Evolutionary conservation across 2,797 vertebrate genomes (phyloP).

Genomic region (Coregonus sp.): DNA sequence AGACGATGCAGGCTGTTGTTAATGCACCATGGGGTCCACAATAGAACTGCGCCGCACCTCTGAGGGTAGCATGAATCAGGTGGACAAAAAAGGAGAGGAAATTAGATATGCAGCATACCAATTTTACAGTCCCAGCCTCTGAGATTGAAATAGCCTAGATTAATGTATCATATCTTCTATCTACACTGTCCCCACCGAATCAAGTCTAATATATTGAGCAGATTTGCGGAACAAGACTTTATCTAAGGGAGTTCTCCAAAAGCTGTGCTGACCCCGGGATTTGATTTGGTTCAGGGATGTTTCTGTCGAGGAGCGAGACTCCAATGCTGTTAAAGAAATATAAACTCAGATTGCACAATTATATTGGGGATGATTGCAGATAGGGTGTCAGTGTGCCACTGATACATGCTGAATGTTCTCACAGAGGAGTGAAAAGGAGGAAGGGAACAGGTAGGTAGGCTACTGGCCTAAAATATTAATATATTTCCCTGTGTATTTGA

Average conservation of each 20-base stretch:
- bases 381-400: conserved; percentile 31
- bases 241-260: conserved; percentile 86
- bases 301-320: conserved; percentile 79
- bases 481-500: conserved; percentile 2
- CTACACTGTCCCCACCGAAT: conserved; percentile 84
- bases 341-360: conserved; percentile 57
- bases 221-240: conserved; percentile 83
- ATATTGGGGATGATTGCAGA: conserved; percentile 63
- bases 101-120: conserved; percentile 93
- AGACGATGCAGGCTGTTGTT: conserved; percentile 91
- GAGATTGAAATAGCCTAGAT: conserved; percentile 90
- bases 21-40: conserved; percentile 87
- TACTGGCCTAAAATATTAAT: background rate
- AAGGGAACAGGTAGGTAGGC: conserved; percentile 18
- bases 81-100: conserved; percentile 74
- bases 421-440: conserved; percentile 29
- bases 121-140: conserved; percentile 89
- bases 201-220: conserved; percentile 90
- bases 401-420: conserved; percentile 19
- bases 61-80: conserved; percentile 89
- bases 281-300: conserved; percentile 89
- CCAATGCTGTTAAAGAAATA: conserved; percentile 57
- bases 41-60: conserved; percentile 81
- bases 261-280: conserved; percentile 88
- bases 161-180: conserved; percentile 89